These are phyloP conservation scores for Clarias laeviceps DNA, from an alignment of 2,797 vertebrate genomes.

Conservation along the genomic window DNA sequence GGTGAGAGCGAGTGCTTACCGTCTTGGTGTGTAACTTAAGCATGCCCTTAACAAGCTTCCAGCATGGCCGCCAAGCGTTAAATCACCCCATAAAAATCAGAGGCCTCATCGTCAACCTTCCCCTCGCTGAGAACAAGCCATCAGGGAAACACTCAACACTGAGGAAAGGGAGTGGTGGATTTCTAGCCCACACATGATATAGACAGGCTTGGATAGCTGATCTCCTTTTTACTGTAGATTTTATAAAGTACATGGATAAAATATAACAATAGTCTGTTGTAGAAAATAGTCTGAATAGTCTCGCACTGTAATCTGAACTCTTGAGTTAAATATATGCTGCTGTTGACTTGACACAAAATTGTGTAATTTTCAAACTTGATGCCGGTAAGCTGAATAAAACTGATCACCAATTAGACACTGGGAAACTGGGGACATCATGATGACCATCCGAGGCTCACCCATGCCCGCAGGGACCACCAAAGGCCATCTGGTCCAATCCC, in stretches of 20 bases:
- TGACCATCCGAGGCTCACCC: too few species aligned
- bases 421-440: too few species aligned
- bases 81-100: constrained; percentile 52
- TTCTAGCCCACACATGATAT: background rate
- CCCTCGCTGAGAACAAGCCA: constrained; percentile 25
- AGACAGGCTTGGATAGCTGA: background rate
- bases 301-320: background rate
- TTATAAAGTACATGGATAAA: background rate
- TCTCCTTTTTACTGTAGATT: background rate
- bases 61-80: constrained; percentile 46
- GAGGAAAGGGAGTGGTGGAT: background rate
- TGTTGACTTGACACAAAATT: background rate
- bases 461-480: too few species aligned
- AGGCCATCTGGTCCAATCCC: too few species aligned
- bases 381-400: too few species aligned
- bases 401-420: too few species aligned
- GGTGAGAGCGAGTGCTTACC: constrained; percentile 30
- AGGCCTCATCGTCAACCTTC: constrained; percentile 39
- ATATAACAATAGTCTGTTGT: background rate
- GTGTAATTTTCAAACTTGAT: background rate
- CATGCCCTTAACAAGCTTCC: constrained; percentile 46
- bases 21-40: constrained; percentile 27
- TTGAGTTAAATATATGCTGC: background rate
- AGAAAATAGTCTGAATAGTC: background rate
- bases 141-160: background rate